Percentiles rank a stretch among this genome's conserved stretches.
These are phyloP conservation scores for Amyelois transitella DNA, from an alignment of 1,140 invertebrate species.

Conservation along the genomic window DNA sequence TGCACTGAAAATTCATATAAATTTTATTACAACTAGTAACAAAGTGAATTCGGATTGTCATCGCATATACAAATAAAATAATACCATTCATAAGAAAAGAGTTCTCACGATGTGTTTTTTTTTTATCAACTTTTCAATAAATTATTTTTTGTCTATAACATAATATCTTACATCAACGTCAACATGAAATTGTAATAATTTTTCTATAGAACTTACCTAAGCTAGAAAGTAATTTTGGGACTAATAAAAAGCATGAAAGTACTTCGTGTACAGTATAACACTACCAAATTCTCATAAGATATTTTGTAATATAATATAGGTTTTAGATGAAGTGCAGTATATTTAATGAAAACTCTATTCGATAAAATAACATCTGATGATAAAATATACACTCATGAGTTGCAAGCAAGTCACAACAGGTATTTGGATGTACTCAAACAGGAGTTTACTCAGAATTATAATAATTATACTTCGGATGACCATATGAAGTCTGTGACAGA, in stretches of 20 bases:
- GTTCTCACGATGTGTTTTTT: too few relatives aligned
- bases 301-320: too few relatives aligned
- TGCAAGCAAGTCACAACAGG: slow-evolving; percentile 37
- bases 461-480: slow-evolving; percentile 6
- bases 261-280: too few relatives aligned
- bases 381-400: slow-evolving; percentile 27
- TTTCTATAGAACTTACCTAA: neutral
- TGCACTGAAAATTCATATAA: too few relatives aligned
- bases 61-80: too few relatives aligned
- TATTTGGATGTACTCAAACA: slow-evolving; percentile 49
- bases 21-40: too few relatives aligned
- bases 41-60: too few relatives aligned
- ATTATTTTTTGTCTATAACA: too few relatives aligned
- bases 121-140: too few relatives aligned
- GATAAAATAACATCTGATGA: slow-evolving; percentile 30
- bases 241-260: neutral
- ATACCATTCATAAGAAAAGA: too few relatives aligned
- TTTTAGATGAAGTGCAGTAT: neutral
- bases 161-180: too few relatives aligned
- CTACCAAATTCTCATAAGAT: too few relatives aligned
- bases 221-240: neutral
- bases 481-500: slow-evolving; percentile 41
- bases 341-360: slow-evolving; percentile 23
- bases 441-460: slow-evolving; percentile 35
- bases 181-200: neutral